phyloP scores from a whole-genome alignment of 2,113 vertebrate genomes.

The Crotophaga sulcirostris region DNA sequence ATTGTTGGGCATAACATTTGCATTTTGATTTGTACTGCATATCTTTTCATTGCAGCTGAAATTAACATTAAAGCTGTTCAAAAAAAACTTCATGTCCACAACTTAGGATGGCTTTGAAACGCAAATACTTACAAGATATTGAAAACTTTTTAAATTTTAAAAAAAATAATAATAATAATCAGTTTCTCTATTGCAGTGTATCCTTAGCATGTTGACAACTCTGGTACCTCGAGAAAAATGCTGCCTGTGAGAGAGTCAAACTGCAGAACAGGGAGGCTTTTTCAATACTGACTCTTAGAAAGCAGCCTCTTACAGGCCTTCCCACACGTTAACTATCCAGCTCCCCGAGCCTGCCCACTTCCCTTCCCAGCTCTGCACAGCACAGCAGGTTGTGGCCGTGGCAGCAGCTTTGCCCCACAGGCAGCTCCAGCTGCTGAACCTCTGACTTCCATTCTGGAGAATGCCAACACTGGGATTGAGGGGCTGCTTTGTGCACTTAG shows the following conservation, averaged over 20 bases:
- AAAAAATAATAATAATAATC: not conserved
- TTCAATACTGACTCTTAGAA: not conserved
- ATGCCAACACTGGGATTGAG: accelerated
- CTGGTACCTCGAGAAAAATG: not conserved
- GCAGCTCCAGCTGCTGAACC: not conserved
- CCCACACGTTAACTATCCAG: not conserved
- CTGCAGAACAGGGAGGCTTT: not conserved
- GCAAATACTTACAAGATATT: not conserved
- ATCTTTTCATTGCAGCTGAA: not conserved
- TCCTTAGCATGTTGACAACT: not conserved
- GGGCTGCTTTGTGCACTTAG: not conserved
- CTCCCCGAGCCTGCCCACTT: too few species aligned
- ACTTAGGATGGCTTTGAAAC: not conserved
- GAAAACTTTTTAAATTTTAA: not conserved
- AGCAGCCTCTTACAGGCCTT: not conserved
- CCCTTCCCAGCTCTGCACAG: not conserved
- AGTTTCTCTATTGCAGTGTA: not conserved
- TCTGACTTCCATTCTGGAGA: not conserved
- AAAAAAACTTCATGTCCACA: not conserved
- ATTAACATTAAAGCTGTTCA: not conserved
- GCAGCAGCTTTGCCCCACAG: not conserved
- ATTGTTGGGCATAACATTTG: not conserved
- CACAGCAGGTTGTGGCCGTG: accelerated
- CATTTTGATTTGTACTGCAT: not conserved
- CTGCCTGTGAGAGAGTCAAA: not conserved